A percentile compares a stretch with the other conserved stretches of the same genome.
Evolutionary conservation across 2,888 invertebrate genomes (phyloP).

Genomic region (Spilosoma lubricipeda): DNA sequence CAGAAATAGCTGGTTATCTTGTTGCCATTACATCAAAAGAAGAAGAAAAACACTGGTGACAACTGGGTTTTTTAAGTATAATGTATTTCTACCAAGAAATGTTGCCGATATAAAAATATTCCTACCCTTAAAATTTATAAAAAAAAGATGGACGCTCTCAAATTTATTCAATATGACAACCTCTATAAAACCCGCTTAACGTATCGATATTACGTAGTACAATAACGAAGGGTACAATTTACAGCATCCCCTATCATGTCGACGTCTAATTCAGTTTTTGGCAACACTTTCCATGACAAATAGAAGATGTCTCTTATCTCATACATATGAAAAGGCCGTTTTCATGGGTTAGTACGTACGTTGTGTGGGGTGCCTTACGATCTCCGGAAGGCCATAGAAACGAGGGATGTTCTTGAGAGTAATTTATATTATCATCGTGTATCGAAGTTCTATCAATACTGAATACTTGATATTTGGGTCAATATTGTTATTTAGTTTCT

Average conservation of each 20-base stretch:
- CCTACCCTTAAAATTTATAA: not conserved
- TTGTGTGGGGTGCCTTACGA: not conserved
- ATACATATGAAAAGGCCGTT: slow-evolving; percentile 48
- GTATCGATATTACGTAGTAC: not conserved
- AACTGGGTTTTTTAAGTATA: too few relatives aligned
- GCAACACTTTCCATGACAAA: slow-evolving; percentile 42
- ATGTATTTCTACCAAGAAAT: not conserved
- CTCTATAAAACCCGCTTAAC: slow-evolving; percentile 6
- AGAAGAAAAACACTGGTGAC: too few relatives aligned
- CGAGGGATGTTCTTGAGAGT: slow-evolving; percentile 25
- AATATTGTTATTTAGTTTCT: slow-evolving; percentile 24
- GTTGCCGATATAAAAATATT: not conserved
- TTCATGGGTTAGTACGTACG: slow-evolving; percentile 30
- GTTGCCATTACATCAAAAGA: too few relatives aligned
- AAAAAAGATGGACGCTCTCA: not conserved
- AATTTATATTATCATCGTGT: slow-evolving; percentile 50
- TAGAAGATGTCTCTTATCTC: slow-evolving; percentile 34
- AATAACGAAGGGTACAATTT: slow-evolving; percentile 4
- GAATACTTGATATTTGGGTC: slow-evolving; percentile 44
- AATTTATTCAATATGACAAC: slow-evolving; percentile 9
- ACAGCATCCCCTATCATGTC: slow-evolving; percentile 13
- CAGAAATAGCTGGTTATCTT: too few relatives aligned
- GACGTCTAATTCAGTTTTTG: slow-evolving; percentile 32
- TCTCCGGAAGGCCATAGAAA: slow-evolving; percentile 17
- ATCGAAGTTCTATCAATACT: slow-evolving; percentile 36